These are phyloP conservation scores for Rhingia campestris DNA, from an alignment of 2,888 invertebrate species.

Conservation along the genomic window DNA sequence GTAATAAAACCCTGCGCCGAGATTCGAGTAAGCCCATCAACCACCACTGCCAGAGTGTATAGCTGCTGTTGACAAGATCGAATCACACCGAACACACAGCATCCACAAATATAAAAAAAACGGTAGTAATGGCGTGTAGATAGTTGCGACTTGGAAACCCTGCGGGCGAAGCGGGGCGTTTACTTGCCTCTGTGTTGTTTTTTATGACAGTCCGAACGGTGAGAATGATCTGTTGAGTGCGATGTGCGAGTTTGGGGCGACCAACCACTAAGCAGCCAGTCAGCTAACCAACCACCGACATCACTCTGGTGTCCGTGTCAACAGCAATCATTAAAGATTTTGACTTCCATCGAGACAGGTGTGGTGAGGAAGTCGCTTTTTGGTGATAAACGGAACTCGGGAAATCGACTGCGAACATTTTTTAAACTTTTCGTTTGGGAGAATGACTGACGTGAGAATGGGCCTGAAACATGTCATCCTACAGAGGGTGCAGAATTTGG, in stretches of 20 bases:
- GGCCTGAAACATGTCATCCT: constrained; percentile 81
- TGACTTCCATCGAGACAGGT: constrained; percentile 80
- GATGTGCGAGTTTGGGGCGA: constrained; percentile 71
- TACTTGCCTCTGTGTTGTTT: constrained; percentile 28
- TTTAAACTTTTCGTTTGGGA: constrained; percentile 7
- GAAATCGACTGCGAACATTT: constrained; percentile 19
- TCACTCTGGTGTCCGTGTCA: constrained; percentile 69
- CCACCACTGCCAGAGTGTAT: constrained; percentile 59
- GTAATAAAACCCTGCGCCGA: constrained; percentile 62
- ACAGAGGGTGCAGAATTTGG: constrained; percentile 79
- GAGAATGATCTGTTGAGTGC: constrained; percentile 73
- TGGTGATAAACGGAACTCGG: constrained; percentile 47
- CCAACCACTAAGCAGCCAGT: not conserved
- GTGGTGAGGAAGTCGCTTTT: constrained; percentile 56
- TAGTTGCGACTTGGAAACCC: constrained; percentile 30
- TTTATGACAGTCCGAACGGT: constrained; percentile 67
- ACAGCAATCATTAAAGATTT: constrained; percentile 76
- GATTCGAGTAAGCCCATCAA: constrained; percentile 41
- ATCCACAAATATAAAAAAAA: constrained; percentile 59
- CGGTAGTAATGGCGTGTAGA: constrained; percentile 67
- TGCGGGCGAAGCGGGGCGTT: constrained; percentile 36
- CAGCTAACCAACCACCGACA: constrained; percentile 76
- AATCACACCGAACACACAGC: constrained; percentile 73
- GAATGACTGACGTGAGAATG: constrained; percentile 80
- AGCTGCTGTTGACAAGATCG: constrained; percentile 74